phyloP scores from a whole-genome alignment of 2,888 invertebrate genomes.

The Branchellion lobata region DNA sequence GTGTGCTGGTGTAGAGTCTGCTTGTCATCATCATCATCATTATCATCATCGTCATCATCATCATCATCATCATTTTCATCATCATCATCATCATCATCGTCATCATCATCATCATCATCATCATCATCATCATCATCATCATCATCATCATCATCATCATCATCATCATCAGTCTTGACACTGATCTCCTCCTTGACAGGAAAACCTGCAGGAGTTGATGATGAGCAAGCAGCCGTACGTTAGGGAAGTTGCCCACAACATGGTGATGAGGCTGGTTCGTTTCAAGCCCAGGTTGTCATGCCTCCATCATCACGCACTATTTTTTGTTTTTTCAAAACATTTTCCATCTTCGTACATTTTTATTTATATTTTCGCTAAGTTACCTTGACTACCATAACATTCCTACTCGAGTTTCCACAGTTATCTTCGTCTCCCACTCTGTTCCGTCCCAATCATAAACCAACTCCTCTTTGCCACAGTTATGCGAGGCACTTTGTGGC shows the following conservation, averaged over 20 bases:
- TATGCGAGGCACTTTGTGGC: background rate
- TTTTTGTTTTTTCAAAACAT: background rate
- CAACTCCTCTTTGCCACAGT: background rate
- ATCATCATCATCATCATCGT: background rate
- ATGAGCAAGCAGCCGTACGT: conserved; percentile 69
- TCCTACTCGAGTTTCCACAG: no score
- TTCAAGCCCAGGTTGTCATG: conserved; percentile 67
- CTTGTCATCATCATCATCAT: conserved; percentile 4
- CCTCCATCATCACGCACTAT: background rate
- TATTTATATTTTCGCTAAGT: no score
- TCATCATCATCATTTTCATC: conserved; percentile 2
- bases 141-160: background rate
- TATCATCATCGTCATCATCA: background rate
- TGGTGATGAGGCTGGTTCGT: conserved; percentile 73
- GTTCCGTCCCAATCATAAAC: no score
- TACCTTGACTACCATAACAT: no score
- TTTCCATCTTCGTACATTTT: no score
- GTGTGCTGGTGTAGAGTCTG: background rate
- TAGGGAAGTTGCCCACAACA: conserved; percentile 72
- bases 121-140: background rate
- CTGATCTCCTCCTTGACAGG: conserved; percentile 56
- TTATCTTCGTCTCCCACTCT: no score
- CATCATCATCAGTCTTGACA: background rate
- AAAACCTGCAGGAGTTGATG: conserved; percentile 67
- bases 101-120: conserved; percentile 1